Evolutionary conservation across 92 coral and sea anemone genomes (phyloP), one percentile per base, ranked within the genome.

Genomic region (Phenganax stokvisi): DNA sequence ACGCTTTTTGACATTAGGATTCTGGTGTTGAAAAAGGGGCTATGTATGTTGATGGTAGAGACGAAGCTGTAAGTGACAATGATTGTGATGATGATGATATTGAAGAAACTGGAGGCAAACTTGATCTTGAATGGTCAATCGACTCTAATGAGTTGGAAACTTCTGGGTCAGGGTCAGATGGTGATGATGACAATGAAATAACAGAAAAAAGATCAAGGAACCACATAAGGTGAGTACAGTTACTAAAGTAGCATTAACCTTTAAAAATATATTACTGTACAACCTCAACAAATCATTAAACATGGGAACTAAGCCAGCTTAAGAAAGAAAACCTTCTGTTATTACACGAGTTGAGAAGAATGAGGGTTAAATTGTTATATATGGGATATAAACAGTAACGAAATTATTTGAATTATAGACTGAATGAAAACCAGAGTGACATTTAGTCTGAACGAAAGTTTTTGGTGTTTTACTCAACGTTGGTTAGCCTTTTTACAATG

Each of bases 401-500:
- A 37, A 37, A 37, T 37, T 37, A 9, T 65, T 13, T 10, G 25
- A 17, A 65, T 9, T 65, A 65, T 72, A 63, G 76, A 57, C 17
- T 80, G 56, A 71, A 66, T 52, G 74, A 58, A 29, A 37, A 25
- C 12, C 55, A 68, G 17, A 17, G 56, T 56, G 47, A 37, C 47
- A 79, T 66, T 16, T 61, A 52, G 6, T 27, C n/a, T 7, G 83
- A 79, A 62, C 84, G 76, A 71, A 80, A 80, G 72, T 80, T 64
- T 51, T 16, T 80, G 51, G 84, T 66, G 57, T 80, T 80, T 25
- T 66, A 63, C 84, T 64, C 61, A 44, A 63, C 65, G 76, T 37
- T 77, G n/a, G 44, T 77, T 37, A 63, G 71, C 20, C 82, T 77
- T 25, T 80, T 80, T 80, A 31, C 84, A 29, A 80, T 80, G 84